Evolutionary conservation across 2,888 invertebrate genomes (phyloP).

Genomic region (Conchocele bisecta): DNA sequence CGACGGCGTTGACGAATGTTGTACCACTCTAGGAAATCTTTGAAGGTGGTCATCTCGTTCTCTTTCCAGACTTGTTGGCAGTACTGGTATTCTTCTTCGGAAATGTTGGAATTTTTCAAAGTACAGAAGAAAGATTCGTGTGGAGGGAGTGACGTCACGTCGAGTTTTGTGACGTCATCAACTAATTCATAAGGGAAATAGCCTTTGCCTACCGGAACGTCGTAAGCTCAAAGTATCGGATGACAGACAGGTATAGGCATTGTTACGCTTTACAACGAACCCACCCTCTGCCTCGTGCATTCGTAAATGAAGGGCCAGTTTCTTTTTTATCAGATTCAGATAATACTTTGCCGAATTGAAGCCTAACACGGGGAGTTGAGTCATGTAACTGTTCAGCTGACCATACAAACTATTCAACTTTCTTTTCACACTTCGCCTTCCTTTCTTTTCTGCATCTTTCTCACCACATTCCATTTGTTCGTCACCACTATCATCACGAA

Average conservation of each 20-base stretch:
- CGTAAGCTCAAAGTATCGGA: neutral
- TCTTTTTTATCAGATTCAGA: slow-evolving; percentile 13
- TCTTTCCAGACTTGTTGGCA: slow-evolving; percentile 4
- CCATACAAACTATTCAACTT: too few relatives aligned
- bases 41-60: slow-evolving; percentile 19
- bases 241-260: too few relatives aligned
- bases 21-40: slow-evolving; percentile 37
- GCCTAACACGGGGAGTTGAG: slow-evolving; percentile 6
- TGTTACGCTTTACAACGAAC: too few relatives aligned
- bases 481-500: too few relatives aligned
- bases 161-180: neutral
- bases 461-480: too few relatives aligned
- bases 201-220: neutral
- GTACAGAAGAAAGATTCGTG: neutral
- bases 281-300: neutral
- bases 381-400: neutral
- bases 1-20: slow-evolving; percentile 28
- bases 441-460: neutral
- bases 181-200: slow-evolving; percentile 2
- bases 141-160: neutral
- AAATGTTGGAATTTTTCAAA: too few relatives aligned
- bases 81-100: too few relatives aligned
- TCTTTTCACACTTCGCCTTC: too few relatives aligned
- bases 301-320: neutral
- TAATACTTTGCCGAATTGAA: slow-evolving; percentile 29